phyloP scores from a whole-genome alignment of 1,140 invertebrate species.

The Agrilus planipennis region DNA sequence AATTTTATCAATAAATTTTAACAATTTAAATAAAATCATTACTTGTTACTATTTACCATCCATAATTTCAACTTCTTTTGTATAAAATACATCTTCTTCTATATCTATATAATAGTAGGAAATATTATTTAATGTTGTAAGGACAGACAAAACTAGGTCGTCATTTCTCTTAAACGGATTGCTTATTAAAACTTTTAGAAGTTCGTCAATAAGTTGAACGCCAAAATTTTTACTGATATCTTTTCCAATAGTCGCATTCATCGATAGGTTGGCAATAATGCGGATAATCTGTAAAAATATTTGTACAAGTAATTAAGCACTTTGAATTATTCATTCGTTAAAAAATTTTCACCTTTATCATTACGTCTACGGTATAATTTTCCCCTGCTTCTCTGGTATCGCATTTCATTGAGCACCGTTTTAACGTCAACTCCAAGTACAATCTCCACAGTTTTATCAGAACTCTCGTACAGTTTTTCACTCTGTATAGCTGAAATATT shows the following conservation, averaged over 20 bases:
- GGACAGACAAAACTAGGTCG: constrained; percentile 49
- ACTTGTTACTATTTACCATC: constrained; percentile 27
- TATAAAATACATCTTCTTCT: constrained; percentile 30
- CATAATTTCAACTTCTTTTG: constrained; percentile 31
- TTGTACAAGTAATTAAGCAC: too few relatives aligned
- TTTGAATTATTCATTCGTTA: constrained; percentile 2
- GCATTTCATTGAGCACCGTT: constrained; percentile 27
- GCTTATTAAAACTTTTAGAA: constrained; percentile 36
- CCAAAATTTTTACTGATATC: constrained; percentile 36
- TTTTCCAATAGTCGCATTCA: constrained; percentile 54
- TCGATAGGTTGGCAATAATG: constrained; percentile 61
- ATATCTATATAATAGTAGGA: constrained; percentile 44
- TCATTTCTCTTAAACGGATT: constrained; percentile 46
- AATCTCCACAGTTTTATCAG: constrained; percentile 45
- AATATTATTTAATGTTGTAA: constrained; percentile 55
- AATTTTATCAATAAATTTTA: constrained; percentile 4
- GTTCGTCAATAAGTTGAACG: constrained; percentile 36
- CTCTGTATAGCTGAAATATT: constrained; percentile 41
- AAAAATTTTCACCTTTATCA: constrained; percentile 49
- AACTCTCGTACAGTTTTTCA: constrained; percentile 40
- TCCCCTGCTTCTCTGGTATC: constrained; percentile 18
- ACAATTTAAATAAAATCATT: constrained; percentile 3
- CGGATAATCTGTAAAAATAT: constrained; percentile 46
- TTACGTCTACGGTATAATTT: constrained; percentile 44
- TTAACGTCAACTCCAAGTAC: constrained; percentile 42